phyloP scores from a whole-genome alignment of 2,113 vertebrate species.

The Parus major region DNA sequence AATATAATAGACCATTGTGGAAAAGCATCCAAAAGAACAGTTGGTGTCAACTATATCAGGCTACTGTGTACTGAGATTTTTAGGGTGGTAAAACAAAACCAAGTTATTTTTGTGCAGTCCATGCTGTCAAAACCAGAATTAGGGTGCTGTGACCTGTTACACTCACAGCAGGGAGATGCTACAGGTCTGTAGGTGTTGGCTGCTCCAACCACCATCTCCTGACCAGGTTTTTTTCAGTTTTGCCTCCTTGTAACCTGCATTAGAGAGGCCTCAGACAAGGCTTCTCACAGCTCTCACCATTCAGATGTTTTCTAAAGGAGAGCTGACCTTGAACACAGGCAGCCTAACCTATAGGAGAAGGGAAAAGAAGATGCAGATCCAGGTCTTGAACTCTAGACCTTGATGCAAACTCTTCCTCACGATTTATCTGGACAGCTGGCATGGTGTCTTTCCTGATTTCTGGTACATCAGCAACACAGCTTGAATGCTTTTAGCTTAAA shows the following conservation, averaged over 20 bases:
- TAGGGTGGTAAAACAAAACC: not conserved
- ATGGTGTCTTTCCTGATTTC: not conserved
- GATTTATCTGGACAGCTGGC: not conserved
- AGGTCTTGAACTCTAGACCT: not conserved
- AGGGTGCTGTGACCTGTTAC: not conserved
- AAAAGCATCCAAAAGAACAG: not conserved
- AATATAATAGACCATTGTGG: not conserved
- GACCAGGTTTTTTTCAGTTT: not conserved
- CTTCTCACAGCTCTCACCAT: not conserved
- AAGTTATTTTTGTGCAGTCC: not conserved
- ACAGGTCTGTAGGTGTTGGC: not conserved
- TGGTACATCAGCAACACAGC: not conserved
- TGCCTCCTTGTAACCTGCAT: not conserved
- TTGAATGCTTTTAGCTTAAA: slow-evolving; percentile 1
- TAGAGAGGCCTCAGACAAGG: not conserved
- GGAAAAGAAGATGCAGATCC: not conserved
- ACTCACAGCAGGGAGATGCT: not conserved
- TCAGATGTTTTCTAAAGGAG: not conserved
- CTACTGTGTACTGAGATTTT: not conserved
- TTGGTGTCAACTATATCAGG: not conserved
- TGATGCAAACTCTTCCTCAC: not conserved
- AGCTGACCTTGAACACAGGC: not conserved
- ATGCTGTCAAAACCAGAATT: not conserved
- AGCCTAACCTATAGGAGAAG: not conserved
- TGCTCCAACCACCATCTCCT: not conserved